Evolutionary conservation across 1,140 invertebrate species (phyloP).

Genomic region (Drosophila tsacasi): DNA sequence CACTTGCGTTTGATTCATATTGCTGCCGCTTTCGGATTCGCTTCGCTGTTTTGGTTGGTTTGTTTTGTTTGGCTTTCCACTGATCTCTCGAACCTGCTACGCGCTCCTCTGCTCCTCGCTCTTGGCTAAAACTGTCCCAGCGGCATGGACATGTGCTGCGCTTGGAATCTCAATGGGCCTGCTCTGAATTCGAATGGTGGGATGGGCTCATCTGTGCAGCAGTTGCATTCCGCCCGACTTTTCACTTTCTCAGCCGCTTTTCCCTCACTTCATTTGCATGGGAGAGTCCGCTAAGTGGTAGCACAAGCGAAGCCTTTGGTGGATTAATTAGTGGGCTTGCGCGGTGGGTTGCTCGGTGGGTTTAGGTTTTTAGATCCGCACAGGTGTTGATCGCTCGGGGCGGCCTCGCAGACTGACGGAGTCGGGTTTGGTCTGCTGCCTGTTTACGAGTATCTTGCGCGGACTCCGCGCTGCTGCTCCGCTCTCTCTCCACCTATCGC

Average conservation of each 20-base stretch:
- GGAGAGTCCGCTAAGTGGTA: slow-evolving; percentile 18
- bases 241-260: slow-evolving; percentile 39
- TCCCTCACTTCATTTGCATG: slow-evolving; percentile 37
- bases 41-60: slow-evolving; percentile 11
- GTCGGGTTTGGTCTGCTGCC: slow-evolving; percentile 28
- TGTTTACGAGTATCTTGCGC: slow-evolving; percentile 38
- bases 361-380: not conserved
- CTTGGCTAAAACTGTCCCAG: slow-evolving; percentile 38
- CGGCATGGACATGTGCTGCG: slow-evolving; percentile 35
- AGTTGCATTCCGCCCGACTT: slow-evolving; percentile 41
- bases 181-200: slow-evolving; percentile 23
- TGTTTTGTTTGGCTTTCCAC: slow-evolving; percentile 41
- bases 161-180: slow-evolving; percentile 39
- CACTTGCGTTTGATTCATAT: slow-evolving; percentile 80
- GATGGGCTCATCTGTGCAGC: slow-evolving; percentile 34
- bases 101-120: slow-evolving; percentile 19
- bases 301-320: slow-evolving; percentile 18
- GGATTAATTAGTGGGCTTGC: slow-evolving; percentile 6
- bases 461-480: slow-evolving; percentile 18
- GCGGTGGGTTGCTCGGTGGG: not conserved
- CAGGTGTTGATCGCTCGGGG: slow-evolving; percentile 49
- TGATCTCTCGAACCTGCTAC: slow-evolving; percentile 34
- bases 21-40: slow-evolving; percentile 38
- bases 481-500: slow-evolving; percentile 16
- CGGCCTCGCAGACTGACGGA: slow-evolving; percentile 66